phyloP scores from a whole-genome alignment of 2,113 vertebrate genomes.

The Isurus oxyrinchus region DNA sequence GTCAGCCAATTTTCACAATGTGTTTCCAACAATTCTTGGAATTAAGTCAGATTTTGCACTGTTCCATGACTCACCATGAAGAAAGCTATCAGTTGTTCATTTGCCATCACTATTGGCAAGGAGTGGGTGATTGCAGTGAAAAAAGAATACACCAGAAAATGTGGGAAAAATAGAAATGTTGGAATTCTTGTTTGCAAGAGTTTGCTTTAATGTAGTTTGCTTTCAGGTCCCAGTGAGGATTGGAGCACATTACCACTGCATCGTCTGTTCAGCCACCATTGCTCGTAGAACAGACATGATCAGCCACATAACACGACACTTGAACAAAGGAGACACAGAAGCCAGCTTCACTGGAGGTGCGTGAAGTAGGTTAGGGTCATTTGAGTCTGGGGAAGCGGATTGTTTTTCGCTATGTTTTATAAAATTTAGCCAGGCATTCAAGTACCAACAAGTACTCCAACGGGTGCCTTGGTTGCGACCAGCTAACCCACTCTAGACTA shows the following conservation, averaged over 20 bases:
- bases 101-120: background rate
- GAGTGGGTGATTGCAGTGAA: background rate
- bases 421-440: background rate
- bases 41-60: background rate
- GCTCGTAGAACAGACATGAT: slow-evolving; percentile 86
- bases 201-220: slow-evolving; percentile 37
- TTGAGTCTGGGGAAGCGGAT: background rate
- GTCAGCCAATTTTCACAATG: background rate
- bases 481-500: background rate
- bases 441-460: background rate
- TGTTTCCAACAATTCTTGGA: background rate
- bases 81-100: background rate
- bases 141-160: background rate
- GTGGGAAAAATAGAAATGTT: no score
- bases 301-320: slow-evolving; percentile 82
- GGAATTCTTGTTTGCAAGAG: background rate
- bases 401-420: background rate
- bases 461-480: background rate
- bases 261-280: slow-evolving; percentile 88
- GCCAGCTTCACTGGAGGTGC: slow-evolving; percentile 68
- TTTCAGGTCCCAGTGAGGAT: slow-evolving; percentile 64
- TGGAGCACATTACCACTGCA: slow-evolving; percentile 89
- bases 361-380: background rate
- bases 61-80: background rate
- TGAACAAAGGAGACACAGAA: slow-evolving; percentile 89